Base-by-base conservation (phyloP, 35 echinoderm and acorn worm species). In the Hemicentrotus pulcherrimus region DNA sequence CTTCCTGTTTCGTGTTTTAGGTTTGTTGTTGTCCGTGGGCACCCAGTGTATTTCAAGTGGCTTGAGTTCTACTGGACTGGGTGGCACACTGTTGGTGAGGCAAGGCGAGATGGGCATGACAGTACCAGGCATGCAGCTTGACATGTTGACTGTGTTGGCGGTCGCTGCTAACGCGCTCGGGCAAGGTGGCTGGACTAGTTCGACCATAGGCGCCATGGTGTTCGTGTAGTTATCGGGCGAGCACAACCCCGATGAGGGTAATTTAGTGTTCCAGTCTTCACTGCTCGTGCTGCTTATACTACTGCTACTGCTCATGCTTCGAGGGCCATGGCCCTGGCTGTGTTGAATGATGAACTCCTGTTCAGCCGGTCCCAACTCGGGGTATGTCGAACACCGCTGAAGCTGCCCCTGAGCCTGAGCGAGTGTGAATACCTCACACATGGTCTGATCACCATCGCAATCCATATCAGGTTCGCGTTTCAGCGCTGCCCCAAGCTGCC, bases 401-500 rank as follows among this genome's bases (percentile, higher is more conserved):
- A 93, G 46, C 91, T 93, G 91, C 46, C 46, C 91, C 91, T 93
- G 91, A 58, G 91, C 91, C 28, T 93, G 91, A 30, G 91, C 91
- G 46, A 93, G 91, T 18, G 91, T 47, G 48, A 93, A 93, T 46
- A 93, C 91, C 91, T 93, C 91, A 58, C 91, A 93, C 91, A 93
- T 93, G 47, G 91, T 58, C 30, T 93, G 91, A 28, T 93, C 91
- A 47, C 91, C 91, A 24, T 93, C 91, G 47, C 91, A 93, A 33
- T 93, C 91, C n/a, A 93, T 93, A 47, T 93, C 91, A 16, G 91
- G 91, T 31, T 93, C 91, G 31, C 91, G 95, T 95, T 98, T 96
- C 59, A 95, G 96, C 46, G 95, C 95, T 15, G 96, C 85, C 16
- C 96, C 94, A 14, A 96, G 90, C 88, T 95, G 97, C 97, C 97